These are phyloP conservation scores for Caenorhabditis wallacei DNA, from an alignment of 2,888 invertebrate genomes.

Conservation along the genomic window DNA sequence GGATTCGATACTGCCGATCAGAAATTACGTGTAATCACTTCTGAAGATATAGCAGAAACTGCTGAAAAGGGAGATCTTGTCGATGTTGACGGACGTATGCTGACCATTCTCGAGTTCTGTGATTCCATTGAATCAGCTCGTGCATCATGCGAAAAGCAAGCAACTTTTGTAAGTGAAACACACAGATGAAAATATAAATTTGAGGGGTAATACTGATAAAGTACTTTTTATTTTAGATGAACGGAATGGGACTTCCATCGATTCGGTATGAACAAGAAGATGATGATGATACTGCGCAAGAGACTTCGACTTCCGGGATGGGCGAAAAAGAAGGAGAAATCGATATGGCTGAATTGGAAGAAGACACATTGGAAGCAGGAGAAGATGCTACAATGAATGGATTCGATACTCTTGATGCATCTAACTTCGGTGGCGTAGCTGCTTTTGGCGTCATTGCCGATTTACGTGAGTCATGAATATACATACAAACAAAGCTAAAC, in stretches of 20 bases:
- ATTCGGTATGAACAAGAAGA: constrained; percentile 51
- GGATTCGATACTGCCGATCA: constrained; percentile 61
- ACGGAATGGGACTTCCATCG: constrained; percentile 62
- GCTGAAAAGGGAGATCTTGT: constrained; percentile 43
- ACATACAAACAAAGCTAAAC: constrained; percentile 46
- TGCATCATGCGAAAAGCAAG: constrained; percentile 54
- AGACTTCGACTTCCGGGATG: constrained; percentile 59
- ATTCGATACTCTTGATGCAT: constrained; percentile 5
- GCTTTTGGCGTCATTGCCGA: constrained; percentile 31
- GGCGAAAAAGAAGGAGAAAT: constrained; percentile 45
- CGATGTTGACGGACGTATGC: constrained; percentile 54
- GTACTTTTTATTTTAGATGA: constrained; percentile 48
- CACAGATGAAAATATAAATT: not conserved
- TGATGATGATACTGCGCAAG: constrained; percentile 52
- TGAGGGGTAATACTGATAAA: constrained; percentile 10
- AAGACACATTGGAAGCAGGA: constrained; percentile 20
- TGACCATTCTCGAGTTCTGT: constrained; percentile 65
- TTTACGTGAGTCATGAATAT: constrained; percentile 55
- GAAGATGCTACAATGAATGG: constrained; percentile 12
- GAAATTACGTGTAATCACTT: constrained; percentile 50
- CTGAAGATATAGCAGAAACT: constrained; percentile 15
- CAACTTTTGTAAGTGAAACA: constrained; percentile 44
- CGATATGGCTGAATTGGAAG: constrained; percentile 48
- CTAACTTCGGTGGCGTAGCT: constrained; percentile 18
- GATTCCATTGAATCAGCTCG: constrained; percentile 60